Conservation (phyloP, 2,888 invertebrate species). For the Volucella inflata region DNA sequence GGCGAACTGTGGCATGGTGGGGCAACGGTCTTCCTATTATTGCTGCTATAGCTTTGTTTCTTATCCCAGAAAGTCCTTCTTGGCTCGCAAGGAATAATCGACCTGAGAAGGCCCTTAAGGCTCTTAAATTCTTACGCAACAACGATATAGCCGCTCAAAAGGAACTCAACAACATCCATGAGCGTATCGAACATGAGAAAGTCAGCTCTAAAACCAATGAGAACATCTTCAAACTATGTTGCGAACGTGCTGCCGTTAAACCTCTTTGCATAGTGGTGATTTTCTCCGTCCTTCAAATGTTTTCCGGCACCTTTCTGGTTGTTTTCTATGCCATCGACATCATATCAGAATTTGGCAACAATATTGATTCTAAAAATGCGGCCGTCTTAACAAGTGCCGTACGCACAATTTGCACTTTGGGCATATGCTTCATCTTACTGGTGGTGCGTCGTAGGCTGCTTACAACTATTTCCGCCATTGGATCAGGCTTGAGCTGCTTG, state of each 20-base stretch:
- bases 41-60: constrained; percentile 86
- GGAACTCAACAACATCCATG: constrained; percentile 87
- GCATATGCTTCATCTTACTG: constrained; percentile 88
- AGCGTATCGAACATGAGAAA: constrained; percentile 86
- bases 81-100: constrained; percentile 88
- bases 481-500: constrained; percentile 87
- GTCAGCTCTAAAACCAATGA: constrained; percentile 80
- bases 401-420: constrained; percentile 87
- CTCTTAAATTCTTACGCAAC: constrained; percentile 87
- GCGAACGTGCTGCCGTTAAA: constrained; percentile 87
- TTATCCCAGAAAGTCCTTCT: constrained; percentile 90
- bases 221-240: constrained; percentile 85
- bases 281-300: constrained; percentile 89
- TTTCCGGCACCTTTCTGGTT: constrained; percentile 90
- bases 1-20: constrained; percentile 89
- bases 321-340: constrained; percentile 92
- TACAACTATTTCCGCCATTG: constrained; percentile 87
- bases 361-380: constrained; percentile 85
- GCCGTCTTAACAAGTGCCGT: constrained; percentile 89
- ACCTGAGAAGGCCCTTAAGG: constrained; percentile 85
- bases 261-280: constrained; percentile 89
- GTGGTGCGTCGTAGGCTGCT: constrained; percentile 87
- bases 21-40: constrained; percentile 86
- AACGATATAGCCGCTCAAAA: constrained; percentile 85
- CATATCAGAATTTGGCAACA: constrained; percentile 85